phyloP scores from a whole-genome alignment of 2,113 vertebrate genomes.

The Hyperoodon ampullatus region DNA sequence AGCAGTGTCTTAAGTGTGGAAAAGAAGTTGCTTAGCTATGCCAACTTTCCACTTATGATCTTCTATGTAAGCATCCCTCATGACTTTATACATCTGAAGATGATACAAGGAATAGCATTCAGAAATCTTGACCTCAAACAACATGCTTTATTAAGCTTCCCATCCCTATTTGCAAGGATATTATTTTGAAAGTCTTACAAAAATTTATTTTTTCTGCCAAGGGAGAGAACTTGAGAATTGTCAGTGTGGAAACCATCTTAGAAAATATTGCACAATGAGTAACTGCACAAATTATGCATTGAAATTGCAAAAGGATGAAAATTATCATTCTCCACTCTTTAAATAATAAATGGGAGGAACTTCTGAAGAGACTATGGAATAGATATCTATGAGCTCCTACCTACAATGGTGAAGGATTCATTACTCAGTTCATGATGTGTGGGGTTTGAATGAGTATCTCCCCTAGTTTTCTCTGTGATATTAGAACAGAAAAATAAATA shows the following conservation, averaged over 20 bases:
- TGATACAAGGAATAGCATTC: background rate
- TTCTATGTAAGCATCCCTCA: background rate
- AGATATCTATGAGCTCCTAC: background rate
- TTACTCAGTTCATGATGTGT: background rate
- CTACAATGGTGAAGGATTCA: background rate
- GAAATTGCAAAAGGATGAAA: background rate
- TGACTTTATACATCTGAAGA: background rate
- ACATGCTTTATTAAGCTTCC: slow-evolving; percentile 56
- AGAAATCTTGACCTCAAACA: slow-evolving; percentile 30
- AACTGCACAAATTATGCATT: slow-evolving; percentile 52
- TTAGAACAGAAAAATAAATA: slow-evolving; percentile 20
- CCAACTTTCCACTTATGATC: background rate
- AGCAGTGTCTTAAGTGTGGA: background rate
- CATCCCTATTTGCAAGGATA: slow-evolving; percentile 59
- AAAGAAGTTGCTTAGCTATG: background rate
- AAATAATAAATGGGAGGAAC: background rate
- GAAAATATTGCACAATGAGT: slow-evolving; percentile 8
- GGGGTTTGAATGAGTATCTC: background rate
- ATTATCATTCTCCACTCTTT: background rate
- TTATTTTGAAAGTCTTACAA: slow-evolving; percentile 66
- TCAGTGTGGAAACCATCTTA: slow-evolving; percentile 54
- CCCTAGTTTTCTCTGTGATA: background rate
- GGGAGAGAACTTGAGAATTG: slow-evolving; percentile 50
- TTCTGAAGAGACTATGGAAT: background rate
- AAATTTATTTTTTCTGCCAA: slow-evolving; percentile 75